These are phyloP conservation scores for Ceramica pisi DNA, from an alignment of 2,888 invertebrate species.

Conservation along the genomic window DNA sequence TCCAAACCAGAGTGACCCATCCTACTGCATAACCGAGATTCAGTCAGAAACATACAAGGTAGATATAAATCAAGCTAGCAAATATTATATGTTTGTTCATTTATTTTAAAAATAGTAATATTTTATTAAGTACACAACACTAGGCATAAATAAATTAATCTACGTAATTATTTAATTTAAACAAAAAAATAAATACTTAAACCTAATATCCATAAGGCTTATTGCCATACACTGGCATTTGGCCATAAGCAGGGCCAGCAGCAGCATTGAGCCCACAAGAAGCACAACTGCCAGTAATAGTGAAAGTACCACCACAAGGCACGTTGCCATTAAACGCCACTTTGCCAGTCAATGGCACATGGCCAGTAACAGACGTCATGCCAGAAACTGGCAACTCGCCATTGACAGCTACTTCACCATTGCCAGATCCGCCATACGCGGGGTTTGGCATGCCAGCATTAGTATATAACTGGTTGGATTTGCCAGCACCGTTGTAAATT, in stretches of 20 bases:
- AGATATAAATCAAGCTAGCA: too few relatives aligned
- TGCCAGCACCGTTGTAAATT: background rate
- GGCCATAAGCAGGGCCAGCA: background rate
- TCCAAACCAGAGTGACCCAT: too few relatives aligned
- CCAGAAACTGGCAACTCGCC: conserved; percentile 72
- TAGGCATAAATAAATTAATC: conserved; percentile 26
- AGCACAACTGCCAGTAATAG: conserved; percentile 56
- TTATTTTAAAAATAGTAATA: conserved; percentile 16
- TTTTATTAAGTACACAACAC: conserved; percentile 19
- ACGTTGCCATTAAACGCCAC: conserved; percentile 57
- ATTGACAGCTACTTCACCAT: conserved; percentile 66
- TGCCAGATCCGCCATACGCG: conserved; percentile 56
- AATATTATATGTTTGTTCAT: background rate
- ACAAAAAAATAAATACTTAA: conserved; percentile 23
- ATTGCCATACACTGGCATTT: conserved; percentile 35
- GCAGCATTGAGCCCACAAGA: conserved; percentile 40
- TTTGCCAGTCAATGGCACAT: conserved; percentile 61
- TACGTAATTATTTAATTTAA: background rate
- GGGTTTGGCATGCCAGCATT: conserved; percentile 5
- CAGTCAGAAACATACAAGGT: too few relatives aligned
- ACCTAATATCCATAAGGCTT: conserved; percentile 41
- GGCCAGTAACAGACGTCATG: conserved; percentile 56
- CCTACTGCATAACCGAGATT: too few relatives aligned
- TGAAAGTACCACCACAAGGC: conserved; percentile 58
- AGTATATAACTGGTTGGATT: background rate